Evolutionary conservation across 2,113 vertebrate genomes (phyloP), one percentile per base, ranked within the genome.

Genomic region (Oryzias celebensis): DNA sequence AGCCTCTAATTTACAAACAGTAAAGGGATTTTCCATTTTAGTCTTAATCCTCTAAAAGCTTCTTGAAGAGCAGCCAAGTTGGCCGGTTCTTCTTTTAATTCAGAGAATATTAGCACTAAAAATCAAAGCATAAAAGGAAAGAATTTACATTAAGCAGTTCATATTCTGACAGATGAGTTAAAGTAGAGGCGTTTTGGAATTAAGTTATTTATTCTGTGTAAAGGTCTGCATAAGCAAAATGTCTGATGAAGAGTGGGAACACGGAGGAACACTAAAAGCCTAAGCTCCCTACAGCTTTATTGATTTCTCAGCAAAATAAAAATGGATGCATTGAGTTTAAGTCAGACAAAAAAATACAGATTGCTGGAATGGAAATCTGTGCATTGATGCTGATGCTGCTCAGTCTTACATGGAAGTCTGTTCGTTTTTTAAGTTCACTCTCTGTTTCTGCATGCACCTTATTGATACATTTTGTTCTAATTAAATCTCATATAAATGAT

Each of bases 1-100:
- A 28, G 47, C 26, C 61, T 65, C 46, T 61, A 23, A 68, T 58
- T 62, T 42, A 54, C 55, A 64, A 63, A 76, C 51, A 17, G 14
- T 26, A 53, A 50, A 15, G 18, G 22, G 60, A 51, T 67, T 47
- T 65, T 52, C 5, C 58, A 44, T 45, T 68, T 68, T 72, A 26
- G 43, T 70, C 57, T 58, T 77, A 61, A 82, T 83, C 71, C 65
- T 57, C 65, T 76, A 62, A 70, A 78, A 68, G 68, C 71, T 63
- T 68, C 67, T 73, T 65, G n/a, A 53, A 47, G 47, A 65, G 18
- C 20, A 2, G 55, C 52, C 56, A 47, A 61, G 20, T 55, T 26
- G 45, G 50, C 52, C 51, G 16, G 18, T 46, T 8, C 17, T 24
- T 17, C 43, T 22, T n/a, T 44, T n/a, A 36, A n/a, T 36, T 61